A percentile compares a stretch with the other conserved stretches of the same genome.
Evolutionary conservation across 2,113 vertebrate genomes (phyloP).

Genomic region (Hydrochoerus hydrochaeris): DNA sequence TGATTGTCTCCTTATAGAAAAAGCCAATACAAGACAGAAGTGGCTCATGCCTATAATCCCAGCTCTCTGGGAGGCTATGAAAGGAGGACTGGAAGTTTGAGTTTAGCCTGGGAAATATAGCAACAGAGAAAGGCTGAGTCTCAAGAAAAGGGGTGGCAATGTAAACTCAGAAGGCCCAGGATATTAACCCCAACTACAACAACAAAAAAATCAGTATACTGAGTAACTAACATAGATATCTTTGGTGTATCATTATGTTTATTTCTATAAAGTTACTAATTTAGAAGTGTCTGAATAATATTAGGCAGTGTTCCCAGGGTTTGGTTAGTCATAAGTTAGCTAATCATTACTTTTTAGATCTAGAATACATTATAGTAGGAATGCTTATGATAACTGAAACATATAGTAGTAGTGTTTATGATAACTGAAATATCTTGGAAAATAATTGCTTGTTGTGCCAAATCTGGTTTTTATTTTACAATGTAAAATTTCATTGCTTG

Average conservation of each 20-base stretch:
- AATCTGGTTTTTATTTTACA: slow-evolving; percentile 19
- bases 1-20: slow-evolving; percentile 32
- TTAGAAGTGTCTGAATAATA: background rate
- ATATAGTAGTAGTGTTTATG: background rate
- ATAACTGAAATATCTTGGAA: background rate
- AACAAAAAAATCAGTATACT: background rate
- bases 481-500: slow-evolving; percentile 1
- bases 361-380: background rate
- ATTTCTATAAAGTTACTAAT: slow-evolving; percentile 38
- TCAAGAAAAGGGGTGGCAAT: background rate
- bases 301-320: background rate
- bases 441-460: background rate
- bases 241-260: slow-evolving; percentile 37
- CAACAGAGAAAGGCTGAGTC: background rate
- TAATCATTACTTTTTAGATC: slow-evolving; percentile 38
- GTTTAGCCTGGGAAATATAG: background rate
- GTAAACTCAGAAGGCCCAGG: background rate
- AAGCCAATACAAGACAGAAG: background rate
- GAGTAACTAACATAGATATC: background rate
- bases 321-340: background rate
- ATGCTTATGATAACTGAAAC: background rate
- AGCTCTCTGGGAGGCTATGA: background rate
- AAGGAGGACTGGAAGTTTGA: background rate
- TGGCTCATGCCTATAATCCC: background rate
- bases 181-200: background rate